Percentiles rank a stretch among this genome's conserved stretches.
phyloP scores from a whole-genome alignment of 2,888 invertebrate genomes.

The Bembecia ichneumoniformis region DNA sequence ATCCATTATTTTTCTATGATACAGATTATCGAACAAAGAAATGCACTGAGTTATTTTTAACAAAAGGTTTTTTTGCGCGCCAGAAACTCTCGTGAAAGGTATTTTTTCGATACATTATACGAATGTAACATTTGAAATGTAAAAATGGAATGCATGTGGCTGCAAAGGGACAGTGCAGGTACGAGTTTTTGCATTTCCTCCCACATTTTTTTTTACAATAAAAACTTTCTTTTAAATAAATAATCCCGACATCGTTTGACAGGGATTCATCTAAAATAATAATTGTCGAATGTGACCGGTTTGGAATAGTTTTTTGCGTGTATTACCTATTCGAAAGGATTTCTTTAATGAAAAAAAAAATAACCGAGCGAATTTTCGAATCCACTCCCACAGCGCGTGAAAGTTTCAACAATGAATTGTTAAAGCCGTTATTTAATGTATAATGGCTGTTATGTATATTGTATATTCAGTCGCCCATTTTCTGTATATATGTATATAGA shows the following conservation, averaged over 20 bases:
- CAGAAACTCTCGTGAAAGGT: constrained; percentile 39
- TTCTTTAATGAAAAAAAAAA: background rate
- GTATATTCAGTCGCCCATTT: too few species aligned
- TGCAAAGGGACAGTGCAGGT: constrained; percentile 63
- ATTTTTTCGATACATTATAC: constrained; percentile 48
- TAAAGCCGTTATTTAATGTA: too few species aligned
- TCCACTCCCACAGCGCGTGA: too few species aligned
- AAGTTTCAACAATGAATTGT: too few species aligned
- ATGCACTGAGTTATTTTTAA: constrained; percentile 24
- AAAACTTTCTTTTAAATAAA: constrained; percentile 73
- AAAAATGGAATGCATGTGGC: constrained; percentile 59
- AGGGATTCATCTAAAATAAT: constrained; percentile 67
- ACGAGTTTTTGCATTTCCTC: constrained; percentile 72
- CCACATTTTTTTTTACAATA: constrained; percentile 68
- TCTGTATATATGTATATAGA: too few species aligned
- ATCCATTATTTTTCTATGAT: constrained; percentile 5
- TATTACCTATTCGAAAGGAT: background rate
- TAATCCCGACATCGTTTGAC: constrained; percentile 65
- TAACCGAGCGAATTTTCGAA: too few species aligned
- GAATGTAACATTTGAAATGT: constrained; percentile 39
- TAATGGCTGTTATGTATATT: too few species aligned
- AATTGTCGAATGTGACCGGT: constrained; percentile 36
- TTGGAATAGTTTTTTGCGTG: constrained; percentile 6
- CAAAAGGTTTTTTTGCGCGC: constrained; percentile 44
- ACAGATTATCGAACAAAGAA: constrained; percentile 30